A percentile compares a stretch with the other conserved stretches of the same genome.
These are phyloP conservation scores for Rousettus leschenaultii DNA, from an alignment of 2,113 vertebrate species.

Conservation along the genomic window DNA sequence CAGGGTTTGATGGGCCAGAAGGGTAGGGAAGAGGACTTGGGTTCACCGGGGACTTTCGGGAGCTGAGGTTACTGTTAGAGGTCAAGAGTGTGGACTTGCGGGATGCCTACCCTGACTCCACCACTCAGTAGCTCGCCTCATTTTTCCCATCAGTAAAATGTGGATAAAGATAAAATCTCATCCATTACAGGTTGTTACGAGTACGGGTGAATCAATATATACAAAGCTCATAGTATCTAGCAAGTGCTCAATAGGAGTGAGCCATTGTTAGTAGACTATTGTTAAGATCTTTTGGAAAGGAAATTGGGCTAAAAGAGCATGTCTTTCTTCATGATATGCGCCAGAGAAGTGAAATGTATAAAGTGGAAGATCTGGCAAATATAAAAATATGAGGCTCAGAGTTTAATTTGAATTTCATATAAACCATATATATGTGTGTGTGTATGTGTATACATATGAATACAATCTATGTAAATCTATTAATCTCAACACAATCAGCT, in stretches of 20 bases:
- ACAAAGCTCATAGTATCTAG: not conserved
- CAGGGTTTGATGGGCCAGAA: slow-evolving; percentile 1
- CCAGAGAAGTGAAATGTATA: not conserved
- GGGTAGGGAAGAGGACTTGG: not conserved
- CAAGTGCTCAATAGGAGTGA: not conserved
- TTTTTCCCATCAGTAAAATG: slow-evolving; percentile 53
- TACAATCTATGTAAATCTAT: not conserved
- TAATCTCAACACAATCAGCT: not conserved
- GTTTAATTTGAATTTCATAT: slow-evolving; percentile 31
- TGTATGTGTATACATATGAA: not conserved
- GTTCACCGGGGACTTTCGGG: slow-evolving; percentile 71
- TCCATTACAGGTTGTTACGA: not conserved
- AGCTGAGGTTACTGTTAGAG: slow-evolving; percentile 54
- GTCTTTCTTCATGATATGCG: not conserved
- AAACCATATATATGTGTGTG: not conserved
- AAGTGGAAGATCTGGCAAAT: not conserved
- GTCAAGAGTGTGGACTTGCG: not conserved
- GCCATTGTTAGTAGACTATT: not conserved
- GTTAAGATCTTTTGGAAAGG: not conserved
- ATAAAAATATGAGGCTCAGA: not conserved
- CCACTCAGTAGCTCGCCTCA: not conserved
- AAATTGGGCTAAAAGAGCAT: not conserved
- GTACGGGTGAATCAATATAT: not conserved
- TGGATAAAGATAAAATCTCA: not conserved
- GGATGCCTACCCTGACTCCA: not conserved